Conservation (phyloP, 2,113 vertebrate genomes). For the Eira barbara region DNA sequence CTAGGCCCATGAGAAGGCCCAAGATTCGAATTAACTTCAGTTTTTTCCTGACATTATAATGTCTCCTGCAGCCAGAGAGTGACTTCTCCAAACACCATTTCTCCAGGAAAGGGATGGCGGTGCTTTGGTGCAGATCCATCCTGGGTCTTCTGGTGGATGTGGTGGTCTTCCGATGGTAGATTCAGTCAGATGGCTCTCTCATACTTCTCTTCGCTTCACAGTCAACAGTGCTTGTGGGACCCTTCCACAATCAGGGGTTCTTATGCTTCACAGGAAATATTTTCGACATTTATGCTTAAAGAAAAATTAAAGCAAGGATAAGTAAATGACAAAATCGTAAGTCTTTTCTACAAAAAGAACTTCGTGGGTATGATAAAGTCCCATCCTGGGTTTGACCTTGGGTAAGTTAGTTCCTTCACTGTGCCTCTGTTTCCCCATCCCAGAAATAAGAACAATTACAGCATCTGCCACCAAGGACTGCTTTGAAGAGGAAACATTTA, state of each 20-base stretch:
- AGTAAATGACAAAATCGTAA: slow-evolving; percentile 51
- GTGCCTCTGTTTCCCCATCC: background rate
- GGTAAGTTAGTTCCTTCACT: background rate
- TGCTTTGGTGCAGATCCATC: slow-evolving; percentile 81
- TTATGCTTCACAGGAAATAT: slow-evolving; percentile 62
- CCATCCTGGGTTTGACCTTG: background rate
- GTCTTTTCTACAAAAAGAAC: background rate
- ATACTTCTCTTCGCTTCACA: slow-evolving; percentile 72
- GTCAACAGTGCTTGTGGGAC: slow-evolving; percentile 12
- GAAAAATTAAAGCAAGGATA: slow-evolving; percentile 65
- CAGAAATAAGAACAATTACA: background rate
- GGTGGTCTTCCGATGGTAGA: slow-evolving; percentile 37
- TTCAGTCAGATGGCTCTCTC: slow-evolving; percentile 73
- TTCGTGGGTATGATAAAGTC: background rate
- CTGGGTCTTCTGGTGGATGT: slow-evolving; percentile 44
- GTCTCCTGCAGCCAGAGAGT: slow-evolving; percentile 69
- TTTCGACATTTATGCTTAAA: slow-evolving; percentile 77
- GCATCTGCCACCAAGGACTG: background rate
- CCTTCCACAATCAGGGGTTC: slow-evolving; percentile 63
- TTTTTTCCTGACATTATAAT: slow-evolving; percentile 88
- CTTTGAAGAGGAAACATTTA: background rate
- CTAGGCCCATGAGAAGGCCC: slow-evolving; percentile 89
- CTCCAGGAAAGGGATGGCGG: slow-evolving; percentile 68
- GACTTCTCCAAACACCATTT: slow-evolving; percentile 76
- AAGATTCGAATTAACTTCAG: slow-evolving; percentile 89